These are phyloP conservation scores for Coenonympha arcania DNA, from an alignment of 2,888 invertebrate species.

Conservation along the genomic window DNA sequence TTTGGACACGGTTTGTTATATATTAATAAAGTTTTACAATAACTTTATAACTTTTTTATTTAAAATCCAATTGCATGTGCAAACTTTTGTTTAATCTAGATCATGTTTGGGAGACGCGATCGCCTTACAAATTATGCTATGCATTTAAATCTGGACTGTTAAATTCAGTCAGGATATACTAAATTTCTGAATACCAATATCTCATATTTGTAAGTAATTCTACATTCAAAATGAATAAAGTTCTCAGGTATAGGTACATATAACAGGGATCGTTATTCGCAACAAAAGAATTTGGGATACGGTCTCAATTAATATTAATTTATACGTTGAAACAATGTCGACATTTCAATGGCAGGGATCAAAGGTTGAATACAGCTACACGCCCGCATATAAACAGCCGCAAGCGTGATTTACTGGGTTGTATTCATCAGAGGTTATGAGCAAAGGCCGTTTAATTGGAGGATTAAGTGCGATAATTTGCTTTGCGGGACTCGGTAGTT, in stretches of 20 bases:
- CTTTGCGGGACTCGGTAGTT: neutral
- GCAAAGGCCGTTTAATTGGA: constrained; percentile 10
- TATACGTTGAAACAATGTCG: neutral
- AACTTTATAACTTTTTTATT: constrained; percentile 7
- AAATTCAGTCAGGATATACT: no score
- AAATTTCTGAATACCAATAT: no score
- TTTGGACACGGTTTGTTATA: constrained; percentile 31
- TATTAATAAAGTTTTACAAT: constrained; percentile 28
- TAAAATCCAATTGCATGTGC: neutral
- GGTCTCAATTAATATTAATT: neutral
- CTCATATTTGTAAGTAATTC: no score
- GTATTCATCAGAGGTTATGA: constrained; percentile 12
- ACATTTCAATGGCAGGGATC: constrained; percentile 3
- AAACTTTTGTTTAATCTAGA: neutral
- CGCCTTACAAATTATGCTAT: no score
- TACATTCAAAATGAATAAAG: no score
- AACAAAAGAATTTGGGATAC: neutral
- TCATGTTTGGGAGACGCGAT: no score
- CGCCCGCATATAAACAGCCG: constrained; percentile 11
- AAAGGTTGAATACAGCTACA: neutral
- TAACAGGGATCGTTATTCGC: no score
- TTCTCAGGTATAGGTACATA: no score
- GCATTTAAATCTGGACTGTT: no score
- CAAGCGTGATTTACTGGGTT: constrained; percentile 11
- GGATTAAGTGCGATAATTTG: constrained; percentile 1